Evolutionary conservation across 2,797 vertebrate genomes (phyloP).

Genomic region (Pseudochaenichthys georgianus): DNA sequence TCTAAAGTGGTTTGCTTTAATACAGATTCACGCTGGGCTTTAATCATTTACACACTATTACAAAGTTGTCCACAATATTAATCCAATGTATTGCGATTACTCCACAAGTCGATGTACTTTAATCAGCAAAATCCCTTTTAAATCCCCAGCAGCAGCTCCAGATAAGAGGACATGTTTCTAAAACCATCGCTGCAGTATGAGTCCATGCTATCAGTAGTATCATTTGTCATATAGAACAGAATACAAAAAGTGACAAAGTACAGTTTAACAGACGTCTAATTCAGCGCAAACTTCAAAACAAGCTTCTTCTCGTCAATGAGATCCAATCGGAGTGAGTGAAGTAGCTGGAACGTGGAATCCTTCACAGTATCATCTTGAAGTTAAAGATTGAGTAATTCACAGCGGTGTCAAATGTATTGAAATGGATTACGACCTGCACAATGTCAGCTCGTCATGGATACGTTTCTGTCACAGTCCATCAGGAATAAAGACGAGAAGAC

Average conservation of each 20-base stretch:
- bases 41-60: background rate
- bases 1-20: conserved; percentile 23
- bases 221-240: background rate
- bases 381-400: too few relatives aligned
- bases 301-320: too few relatives aligned
- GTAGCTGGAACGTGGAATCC: too few relatives aligned
- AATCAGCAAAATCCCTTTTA: background rate
- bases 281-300: too few relatives aligned
- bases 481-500: too few relatives aligned
- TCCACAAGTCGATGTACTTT: background rate
- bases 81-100: background rate
- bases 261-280: background rate
- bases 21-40: background rate
- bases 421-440: too few relatives aligned
- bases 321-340: too few relatives aligned
- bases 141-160: conserved; percentile 1
- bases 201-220: too few relatives aligned
- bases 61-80: background rate
- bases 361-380: too few relatives aligned
- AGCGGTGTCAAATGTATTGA: too few relatives aligned
- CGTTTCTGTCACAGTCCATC: too few relatives aligned
- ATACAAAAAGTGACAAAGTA: background rate
- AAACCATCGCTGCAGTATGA: background rate
- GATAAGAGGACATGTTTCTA: background rate
- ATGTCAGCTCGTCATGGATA: too few relatives aligned